These are phyloP conservation scores for Mastomys natalensis DNA, from an alignment of 2,113 vertebrate genomes.

Conservation along the genomic window DNA sequence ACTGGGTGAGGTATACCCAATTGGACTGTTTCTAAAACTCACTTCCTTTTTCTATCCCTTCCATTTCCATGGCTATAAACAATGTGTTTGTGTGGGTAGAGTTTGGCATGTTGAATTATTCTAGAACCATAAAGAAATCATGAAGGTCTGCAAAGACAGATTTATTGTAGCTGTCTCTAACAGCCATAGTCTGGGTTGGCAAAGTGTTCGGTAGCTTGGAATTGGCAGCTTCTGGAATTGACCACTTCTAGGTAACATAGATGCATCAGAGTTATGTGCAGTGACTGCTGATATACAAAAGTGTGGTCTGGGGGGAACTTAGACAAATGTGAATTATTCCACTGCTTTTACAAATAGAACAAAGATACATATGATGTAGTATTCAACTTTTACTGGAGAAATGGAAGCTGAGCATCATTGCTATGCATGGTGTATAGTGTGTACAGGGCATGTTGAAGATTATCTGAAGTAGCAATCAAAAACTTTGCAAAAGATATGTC, in stretches of 20 bases:
- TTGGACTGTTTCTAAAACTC: not conserved
- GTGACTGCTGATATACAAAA: not conserved
- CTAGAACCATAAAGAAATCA: not conserved
- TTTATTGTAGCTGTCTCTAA: not conserved
- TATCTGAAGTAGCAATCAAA: not conserved
- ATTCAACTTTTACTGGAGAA: not conserved
- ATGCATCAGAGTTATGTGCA: not conserved
- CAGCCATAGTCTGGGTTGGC: not conserved
- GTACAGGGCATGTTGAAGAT: not conserved
- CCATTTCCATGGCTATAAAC: not conserved
- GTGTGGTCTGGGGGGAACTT: not conserved
- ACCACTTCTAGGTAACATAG: too few relatives aligned
- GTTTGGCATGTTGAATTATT: not conserved
- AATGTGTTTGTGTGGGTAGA: not conserved
- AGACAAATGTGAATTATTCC: not conserved
- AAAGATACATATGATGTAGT: not conserved
- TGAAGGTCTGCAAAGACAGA: not conserved
- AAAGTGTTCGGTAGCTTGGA: not conserved
- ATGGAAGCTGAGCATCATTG: not conserved
- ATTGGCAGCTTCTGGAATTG: not conserved
- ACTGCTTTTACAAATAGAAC: not conserved
- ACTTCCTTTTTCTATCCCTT: not conserved
- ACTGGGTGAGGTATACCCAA: too few relatives aligned
- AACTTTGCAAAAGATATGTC: not conserved
- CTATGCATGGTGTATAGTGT: rapidly evolving